Conservation (phyloP, 2,888 invertebrate species). For the Standfussiana lucernea region DNA sequence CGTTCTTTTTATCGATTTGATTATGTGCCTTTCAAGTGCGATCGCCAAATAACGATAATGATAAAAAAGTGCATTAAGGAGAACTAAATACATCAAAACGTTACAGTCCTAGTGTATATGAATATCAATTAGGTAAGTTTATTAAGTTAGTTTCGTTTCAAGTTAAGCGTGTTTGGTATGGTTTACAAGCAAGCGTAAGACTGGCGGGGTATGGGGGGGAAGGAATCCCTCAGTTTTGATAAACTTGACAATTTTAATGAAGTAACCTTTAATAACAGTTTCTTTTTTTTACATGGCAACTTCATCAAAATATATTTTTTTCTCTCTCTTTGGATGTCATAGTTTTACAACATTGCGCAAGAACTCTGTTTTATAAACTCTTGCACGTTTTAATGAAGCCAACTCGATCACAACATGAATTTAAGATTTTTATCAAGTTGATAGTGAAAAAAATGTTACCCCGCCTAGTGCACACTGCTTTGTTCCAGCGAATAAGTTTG, state of each 20-base stretch:
- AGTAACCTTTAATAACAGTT: not conserved
- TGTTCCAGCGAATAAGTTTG: not conserved
- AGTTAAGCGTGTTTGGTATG: conserved; percentile 7
- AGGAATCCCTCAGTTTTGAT: not conserved
- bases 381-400: not conserved
- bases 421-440: not conserved
- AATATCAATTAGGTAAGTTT: conserved; percentile 35
- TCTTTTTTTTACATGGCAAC: conserved; percentile 3
- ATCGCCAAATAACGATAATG: conserved; percentile 7
- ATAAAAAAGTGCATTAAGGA: not conserved
- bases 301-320: not conserved
- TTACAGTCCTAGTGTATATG: conserved; percentile 45
- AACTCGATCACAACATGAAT: too few relatives aligned
- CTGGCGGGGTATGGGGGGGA: not conserved
- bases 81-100: conserved; percentile 44
- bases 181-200: not conserved
- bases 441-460: not conserved
- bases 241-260: not conserved
- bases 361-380: not conserved
- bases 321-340: not conserved
- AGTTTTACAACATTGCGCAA: not conserved
- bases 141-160: not conserved
- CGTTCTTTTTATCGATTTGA: not conserved
- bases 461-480: conserved; percentile 5
- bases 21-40: not conserved